These are phyloP conservation scores for Cheilosia soror DNA, from an alignment of 2,888 invertebrate genomes.

Conservation along the genomic window DNA sequence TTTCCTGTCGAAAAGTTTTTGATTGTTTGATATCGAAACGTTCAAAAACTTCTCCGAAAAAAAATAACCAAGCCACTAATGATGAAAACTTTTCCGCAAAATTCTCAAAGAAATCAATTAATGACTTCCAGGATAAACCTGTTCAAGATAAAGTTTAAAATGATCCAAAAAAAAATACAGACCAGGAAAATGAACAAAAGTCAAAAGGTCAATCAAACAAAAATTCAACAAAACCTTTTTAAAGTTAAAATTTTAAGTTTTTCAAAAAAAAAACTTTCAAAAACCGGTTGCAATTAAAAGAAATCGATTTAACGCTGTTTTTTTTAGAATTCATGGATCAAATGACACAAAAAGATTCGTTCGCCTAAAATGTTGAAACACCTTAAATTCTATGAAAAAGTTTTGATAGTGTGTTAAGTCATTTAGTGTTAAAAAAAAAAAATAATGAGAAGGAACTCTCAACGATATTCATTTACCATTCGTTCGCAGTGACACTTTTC, in stretches of 20 bases:
- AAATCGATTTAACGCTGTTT: not conserved
- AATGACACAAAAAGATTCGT: not conserved
- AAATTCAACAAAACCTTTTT: not conserved
- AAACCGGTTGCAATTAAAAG: not conserved
- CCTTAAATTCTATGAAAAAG: not conserved
- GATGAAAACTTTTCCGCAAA: conserved; percentile 1
- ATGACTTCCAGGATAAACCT: conserved; percentile 15
- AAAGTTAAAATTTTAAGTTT: not conserved
- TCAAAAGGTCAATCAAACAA: conserved; percentile 2
- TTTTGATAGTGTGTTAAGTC: not conserved
- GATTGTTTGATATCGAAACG: not conserved
- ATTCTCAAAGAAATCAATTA: conserved; percentile 8
- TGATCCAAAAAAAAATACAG: not conserved
- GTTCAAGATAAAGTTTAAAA: conserved; percentile 10
- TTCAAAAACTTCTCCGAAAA: not conserved
- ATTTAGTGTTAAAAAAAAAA: not conserved
- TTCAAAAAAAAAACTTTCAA: not conserved
- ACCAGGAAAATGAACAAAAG: not conserved
- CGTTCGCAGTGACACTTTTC: conserved; percentile 51
- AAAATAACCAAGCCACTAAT: not conserved
- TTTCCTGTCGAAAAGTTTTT: no score
- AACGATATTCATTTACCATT: conserved; percentile 6
- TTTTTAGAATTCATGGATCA: not conserved
- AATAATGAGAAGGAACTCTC: not conserved
- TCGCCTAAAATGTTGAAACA: not conserved